Base-by-base conservation (phyloP, 2,888 invertebrate species). In the Acanthosoma haemorrhoidale region DNA sequence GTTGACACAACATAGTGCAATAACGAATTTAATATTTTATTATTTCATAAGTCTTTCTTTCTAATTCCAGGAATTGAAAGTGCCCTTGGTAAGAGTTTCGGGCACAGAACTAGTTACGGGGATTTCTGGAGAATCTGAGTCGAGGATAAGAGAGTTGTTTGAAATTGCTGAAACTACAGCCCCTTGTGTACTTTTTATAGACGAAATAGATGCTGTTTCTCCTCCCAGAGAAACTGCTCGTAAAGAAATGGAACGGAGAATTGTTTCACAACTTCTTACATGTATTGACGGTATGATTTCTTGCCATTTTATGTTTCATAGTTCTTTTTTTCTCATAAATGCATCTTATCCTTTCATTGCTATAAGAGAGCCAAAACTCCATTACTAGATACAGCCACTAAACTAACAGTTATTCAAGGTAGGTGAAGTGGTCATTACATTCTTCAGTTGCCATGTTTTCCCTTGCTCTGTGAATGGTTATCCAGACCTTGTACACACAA, bases 201-300 rank as follows among this genome's bases (percentile, higher is more conserved):
- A 99, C 81, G 96, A 98, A 82, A 92, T 99, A 72, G 98, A 99
- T 83, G 89, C 94, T n/a, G 90, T 99, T 58, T 92, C 94, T 34
- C 92, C 91, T 4, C 93, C 94, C 79, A 84, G 96, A 77, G 89
- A 94, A 70, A 89, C 89, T 76, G 94, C 94, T 2, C 92, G 93
- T 77, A 90, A 92, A 79, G 96, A 96, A 77, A 98, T 98, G 97
- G 96, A 98, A 79, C 86, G 92, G 73, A 83, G 98, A 72, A 94
- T 99, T 80, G 96, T 98, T 6, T 89, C 96, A 0, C 97, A 98
- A 80, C 80, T 99, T 69, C 82, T 96, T 36, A 87, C 90, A 13
- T 94, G 94, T 76, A 83, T 99, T 77, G 97, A 99, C 82, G 90
- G 90, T 87, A 80, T 77, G 79, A 64, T 43, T 11, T 66, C 16